Evolutionary conservation across 2,888 invertebrate species (phyloP).

Genomic region (Mactromeris polynyma): DNA sequence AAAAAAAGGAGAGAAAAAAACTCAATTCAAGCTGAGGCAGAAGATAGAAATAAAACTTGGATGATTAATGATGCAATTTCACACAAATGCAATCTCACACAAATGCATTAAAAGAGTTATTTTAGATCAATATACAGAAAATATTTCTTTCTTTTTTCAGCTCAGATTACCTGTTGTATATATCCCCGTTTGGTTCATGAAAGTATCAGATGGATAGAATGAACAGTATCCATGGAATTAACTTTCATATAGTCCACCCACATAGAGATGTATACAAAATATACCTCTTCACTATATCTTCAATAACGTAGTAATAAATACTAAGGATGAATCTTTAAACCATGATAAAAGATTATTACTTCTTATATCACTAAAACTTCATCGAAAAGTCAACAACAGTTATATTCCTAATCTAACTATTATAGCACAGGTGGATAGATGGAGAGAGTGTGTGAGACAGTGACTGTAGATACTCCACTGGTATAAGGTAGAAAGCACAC

Average conservation of each 20-base stretch:
- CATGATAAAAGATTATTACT: not conserved
- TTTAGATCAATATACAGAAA: not conserved
- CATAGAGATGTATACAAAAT: not conserved
- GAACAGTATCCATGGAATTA: conserved; percentile 25
- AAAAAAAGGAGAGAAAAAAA: not conserved
- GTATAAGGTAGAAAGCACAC: not conserved
- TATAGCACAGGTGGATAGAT: not conserved
- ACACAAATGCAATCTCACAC: not conserved
- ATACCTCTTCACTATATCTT: not conserved
- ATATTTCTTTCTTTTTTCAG: not conserved
- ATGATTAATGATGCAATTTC: not conserved
- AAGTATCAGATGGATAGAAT: conserved; percentile 13
- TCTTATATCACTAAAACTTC: conserved; percentile 13
- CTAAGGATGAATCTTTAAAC: not conserved
- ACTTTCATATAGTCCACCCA: not conserved
- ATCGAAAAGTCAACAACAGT: conserved; percentile 20
- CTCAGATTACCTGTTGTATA: conserved; percentile 26
- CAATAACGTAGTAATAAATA: not conserved
- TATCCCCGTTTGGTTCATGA: conserved; percentile 39
- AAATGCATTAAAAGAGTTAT: not conserved
- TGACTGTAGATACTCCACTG: not conserved
- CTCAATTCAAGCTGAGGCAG: not conserved
- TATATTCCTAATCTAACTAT: conserved; percentile 9
- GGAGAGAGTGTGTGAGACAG: not conserved
- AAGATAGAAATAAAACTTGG: not conserved